Conservation (phyloP, 2,113 vertebrate genomes). For the Excalfactoria chinensis region DNA sequence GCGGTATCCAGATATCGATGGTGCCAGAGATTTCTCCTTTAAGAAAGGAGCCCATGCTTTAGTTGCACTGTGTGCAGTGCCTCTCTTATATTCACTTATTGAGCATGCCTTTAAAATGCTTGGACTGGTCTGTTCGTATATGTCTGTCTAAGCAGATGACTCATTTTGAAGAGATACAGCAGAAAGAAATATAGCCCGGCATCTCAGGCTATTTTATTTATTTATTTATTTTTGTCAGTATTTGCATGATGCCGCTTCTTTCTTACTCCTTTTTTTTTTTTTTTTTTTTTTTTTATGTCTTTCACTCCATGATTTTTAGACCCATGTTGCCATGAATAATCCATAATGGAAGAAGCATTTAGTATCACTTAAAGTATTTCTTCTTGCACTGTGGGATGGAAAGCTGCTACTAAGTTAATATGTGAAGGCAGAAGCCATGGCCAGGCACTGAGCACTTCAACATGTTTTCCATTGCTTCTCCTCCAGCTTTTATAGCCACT, state of each 20-base stretch:
- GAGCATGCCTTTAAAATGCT: conserved; percentile 22
- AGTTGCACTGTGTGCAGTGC: conserved; percentile 20
- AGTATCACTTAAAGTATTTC: neutral
- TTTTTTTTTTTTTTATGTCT: neutral
- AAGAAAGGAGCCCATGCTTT: neutral
- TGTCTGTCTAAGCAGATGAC: neutral
- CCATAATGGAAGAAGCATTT: neutral
- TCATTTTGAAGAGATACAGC: neutral
- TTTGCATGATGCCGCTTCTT: neutral
- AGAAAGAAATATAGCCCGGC: neutral
- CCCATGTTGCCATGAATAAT: neutral
- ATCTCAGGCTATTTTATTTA: conserved; percentile 1
- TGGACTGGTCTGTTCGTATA: neutral
- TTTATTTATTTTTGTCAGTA: neutral
- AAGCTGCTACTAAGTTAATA: neutral
- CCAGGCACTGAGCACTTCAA: neutral
- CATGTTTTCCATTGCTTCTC: neutral
- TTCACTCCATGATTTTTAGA: neutral
- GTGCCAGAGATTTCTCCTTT: conserved; percentile 1
- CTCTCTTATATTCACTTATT: conserved; percentile 20
- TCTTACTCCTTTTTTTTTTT: too few species aligned
- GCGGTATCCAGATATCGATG: neutral
- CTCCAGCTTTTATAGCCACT: neutral
- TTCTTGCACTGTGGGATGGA: neutral
- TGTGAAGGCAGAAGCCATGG: neutral